Percentiles rank a stretch among this genome's conserved stretches.
Evolutionary conservation across 2,888 invertebrate species (phyloP).

Genomic region (Tholera decimalis): DNA sequence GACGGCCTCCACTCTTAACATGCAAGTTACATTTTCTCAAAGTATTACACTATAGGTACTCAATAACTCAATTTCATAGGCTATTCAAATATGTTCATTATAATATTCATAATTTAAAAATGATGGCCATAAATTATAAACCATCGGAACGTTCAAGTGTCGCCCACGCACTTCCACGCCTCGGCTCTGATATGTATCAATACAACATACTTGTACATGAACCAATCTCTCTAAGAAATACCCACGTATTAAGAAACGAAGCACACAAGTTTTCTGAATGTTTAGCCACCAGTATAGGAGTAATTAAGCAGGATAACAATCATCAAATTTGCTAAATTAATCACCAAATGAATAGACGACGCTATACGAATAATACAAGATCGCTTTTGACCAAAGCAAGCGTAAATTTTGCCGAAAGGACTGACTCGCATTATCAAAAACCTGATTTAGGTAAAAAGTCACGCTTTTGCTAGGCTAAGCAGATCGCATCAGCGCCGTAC

Average conservation of each 20-base stretch:
- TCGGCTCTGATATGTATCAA: conserved; percentile 34
- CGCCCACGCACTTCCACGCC: conserved; percentile 50
- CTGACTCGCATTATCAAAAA: background rate
- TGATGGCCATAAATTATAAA: conserved; percentile 44
- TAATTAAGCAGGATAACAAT: background rate
- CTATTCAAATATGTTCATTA: conserved; percentile 11
- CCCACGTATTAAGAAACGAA: background rate
- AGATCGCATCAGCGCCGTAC: background rate
- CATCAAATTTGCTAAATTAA: background rate
- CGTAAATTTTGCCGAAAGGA: too few species aligned
- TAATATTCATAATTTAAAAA: conserved; percentile 34
- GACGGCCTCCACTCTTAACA: background rate
- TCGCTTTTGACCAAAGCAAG: background rate
- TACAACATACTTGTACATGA: conserved; percentile 20
- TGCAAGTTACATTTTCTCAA: background rate
- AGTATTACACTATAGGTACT: conserved; percentile 3
- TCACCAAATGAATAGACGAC: too few species aligned
- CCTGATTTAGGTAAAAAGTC: background rate
- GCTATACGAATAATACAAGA: background rate
- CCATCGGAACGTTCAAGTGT: conserved; percentile 30
- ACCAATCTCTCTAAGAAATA: conserved; percentile 10
- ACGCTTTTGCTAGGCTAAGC: background rate
- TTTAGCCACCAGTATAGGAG: background rate
- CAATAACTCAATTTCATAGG: conserved; percentile 12
- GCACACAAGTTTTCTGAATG: background rate